Base-by-base conservation (phyloP, 2,113 vertebrate genomes). In the Hypocryptadius cinnamomeus region DNA sequence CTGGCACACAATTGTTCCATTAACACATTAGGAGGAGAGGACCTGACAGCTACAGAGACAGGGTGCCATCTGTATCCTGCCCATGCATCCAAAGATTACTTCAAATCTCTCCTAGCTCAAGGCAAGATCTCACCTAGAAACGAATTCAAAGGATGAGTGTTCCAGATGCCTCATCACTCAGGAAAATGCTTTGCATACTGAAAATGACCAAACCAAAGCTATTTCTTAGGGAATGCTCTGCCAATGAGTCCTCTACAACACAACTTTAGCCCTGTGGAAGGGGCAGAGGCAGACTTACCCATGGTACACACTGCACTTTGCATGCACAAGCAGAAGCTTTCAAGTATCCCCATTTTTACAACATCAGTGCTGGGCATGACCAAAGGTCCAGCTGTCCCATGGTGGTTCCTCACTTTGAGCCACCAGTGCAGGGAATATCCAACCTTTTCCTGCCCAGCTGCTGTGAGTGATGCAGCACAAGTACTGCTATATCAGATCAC, bases 111-210 rank as follows among this genome's bases (percentile, higher is more conserved):
- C 57, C 78, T 35, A 70, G 64, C 69, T 90, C 69, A 89, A 85
- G 80, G 59, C 48, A 90, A 93, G 92, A 90, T 76, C 78, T 89
- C 85, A 92, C 78, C 89, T 76, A 89, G 61, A 68, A 87, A 78
- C 0, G 0, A 83, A 56, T 68, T 68, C 85, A 69, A 85, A 93
- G 54, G 37, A 68, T 33, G 21, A 90, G 37, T 2, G 23, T 15
- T 73, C 61, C 74, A 76, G 69, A 84, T 47, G 56, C 37, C 44
- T 48, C 3, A 11, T 65, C 53, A 27, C 33, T 25, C 53, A 37
- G 37, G 42, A 85, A 72, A 79, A 61, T 0, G 2, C 39, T 85
- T 15, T 3, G 0, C 1, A 3, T 10, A 25, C 8, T 47, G 63
- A 65, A 57, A 30, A 27, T 11, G 28, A 79, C 77, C 25, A 40